Evolutionary conservation across 2,797 vertebrate species (phyloP).

Genomic region (Tragelaphus eurycerus): DNA sequence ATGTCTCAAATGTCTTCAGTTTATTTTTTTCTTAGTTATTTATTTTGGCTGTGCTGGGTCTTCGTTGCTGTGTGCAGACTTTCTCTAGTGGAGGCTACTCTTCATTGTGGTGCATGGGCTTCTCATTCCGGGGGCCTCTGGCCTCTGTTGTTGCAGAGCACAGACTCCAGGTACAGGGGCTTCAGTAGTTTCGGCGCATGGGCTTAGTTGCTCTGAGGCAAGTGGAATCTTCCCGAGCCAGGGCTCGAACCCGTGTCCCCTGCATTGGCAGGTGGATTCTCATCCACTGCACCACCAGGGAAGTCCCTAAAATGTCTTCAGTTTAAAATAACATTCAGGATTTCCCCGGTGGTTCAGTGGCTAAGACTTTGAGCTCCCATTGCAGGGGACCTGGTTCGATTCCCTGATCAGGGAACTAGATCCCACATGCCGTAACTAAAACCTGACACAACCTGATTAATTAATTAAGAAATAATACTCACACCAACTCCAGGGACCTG

Average conservation of each 20-base stretch:
- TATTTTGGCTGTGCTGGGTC: neutral
- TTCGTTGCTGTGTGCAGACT: neutral
- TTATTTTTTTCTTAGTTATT: neutral
- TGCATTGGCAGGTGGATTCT: neutral
- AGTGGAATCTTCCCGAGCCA: neutral
- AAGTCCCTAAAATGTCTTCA: neutral
- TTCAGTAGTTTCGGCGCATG: rapidly evolving
- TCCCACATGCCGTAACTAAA: neutral
- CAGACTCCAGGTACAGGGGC: neutral
- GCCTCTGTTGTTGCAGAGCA: neutral
- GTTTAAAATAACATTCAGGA: neutral
- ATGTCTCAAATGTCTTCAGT: neutral
- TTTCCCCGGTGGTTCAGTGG: neutral
- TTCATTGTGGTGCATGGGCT: neutral
- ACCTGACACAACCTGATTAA: neutral
- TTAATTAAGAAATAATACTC: neutral
- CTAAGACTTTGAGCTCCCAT: neutral
- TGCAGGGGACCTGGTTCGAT: neutral
- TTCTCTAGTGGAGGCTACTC: neutral
- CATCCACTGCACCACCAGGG: neutral
- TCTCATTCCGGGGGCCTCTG: neutral
- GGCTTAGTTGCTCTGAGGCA: neutral
- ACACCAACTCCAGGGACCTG: neutral
- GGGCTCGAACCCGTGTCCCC: neutral
- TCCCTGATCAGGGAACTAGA: neutral